Conservation (phyloP, 2,113 vertebrate species). For the Hucho hucho region DNA sequence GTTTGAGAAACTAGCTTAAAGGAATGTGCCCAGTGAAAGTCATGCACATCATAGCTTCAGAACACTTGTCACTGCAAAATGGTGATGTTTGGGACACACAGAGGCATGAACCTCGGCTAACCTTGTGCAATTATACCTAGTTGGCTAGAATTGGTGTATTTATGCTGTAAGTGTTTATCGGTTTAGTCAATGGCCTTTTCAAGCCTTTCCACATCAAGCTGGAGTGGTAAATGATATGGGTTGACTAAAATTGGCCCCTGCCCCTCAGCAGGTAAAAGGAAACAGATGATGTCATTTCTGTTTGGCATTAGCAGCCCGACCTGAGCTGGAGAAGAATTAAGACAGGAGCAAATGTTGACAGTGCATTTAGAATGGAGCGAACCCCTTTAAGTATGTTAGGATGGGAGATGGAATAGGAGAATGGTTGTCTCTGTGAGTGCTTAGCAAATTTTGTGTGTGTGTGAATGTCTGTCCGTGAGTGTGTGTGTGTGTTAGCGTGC, state of each 20-base stretch:
- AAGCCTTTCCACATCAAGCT: neutral
- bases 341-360: neutral
- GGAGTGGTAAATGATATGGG: neutral
- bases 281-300: constrained; percentile 6
- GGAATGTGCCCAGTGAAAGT: constrained; percentile 4
- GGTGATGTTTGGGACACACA: neutral
- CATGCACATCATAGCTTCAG: neutral
- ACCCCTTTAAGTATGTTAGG: too few relatives aligned
- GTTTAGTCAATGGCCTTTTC: neutral
- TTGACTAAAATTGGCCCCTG: neutral
- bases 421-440: neutral
- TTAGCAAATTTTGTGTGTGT: neutral
- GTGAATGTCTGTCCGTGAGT: neutral
- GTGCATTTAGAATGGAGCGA: neutral
- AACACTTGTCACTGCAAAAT: neutral
- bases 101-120: neutral
- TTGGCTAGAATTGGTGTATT: constrained; percentile 5
- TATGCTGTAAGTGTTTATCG: constrained; percentile 1
- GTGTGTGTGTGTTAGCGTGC: neutral
- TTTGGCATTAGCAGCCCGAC: neutral
- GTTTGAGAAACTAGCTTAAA: neutral
- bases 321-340: too few relatives aligned
- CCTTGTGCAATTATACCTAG: constrained; percentile 2
- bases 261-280: constrained; percentile 7
- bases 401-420: neutral